phyloP scores from a whole-genome alignment of 2,797 vertebrate genomes.

The Poeciliopsis paucimaculata region DNA sequence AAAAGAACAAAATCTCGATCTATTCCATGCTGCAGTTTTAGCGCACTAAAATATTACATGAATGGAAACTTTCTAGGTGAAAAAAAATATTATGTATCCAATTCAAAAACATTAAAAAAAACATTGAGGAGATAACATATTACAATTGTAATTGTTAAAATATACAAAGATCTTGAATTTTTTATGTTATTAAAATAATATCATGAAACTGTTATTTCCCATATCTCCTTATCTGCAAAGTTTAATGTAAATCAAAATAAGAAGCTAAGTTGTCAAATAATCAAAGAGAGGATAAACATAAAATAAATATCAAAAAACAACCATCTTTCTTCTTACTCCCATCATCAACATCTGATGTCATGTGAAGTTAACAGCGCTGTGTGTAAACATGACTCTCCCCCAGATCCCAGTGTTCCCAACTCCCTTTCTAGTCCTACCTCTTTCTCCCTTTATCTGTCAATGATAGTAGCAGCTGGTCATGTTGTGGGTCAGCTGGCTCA shows the following conservation, averaged over 20 bases:
- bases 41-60: background rate
- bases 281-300: constrained; percentile 22
- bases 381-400: constrained; percentile 59
- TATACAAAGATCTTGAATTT: background rate
- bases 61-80: background rate
- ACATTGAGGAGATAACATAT: background rate
- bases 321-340: constrained; percentile 1
- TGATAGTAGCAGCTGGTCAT: constrained; percentile 30
- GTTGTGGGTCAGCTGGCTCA: constrained; percentile 52
- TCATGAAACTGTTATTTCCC: background rate
- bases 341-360: constrained; percentile 54
- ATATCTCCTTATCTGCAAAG: constrained; percentile 2
- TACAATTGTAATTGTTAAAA: background rate
- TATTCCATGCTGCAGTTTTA: background rate
- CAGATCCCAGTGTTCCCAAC: constrained; percentile 47
- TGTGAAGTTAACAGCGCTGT: constrained; percentile 62
- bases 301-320: constrained; percentile 5
- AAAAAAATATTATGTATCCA: background rate
- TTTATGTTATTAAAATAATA: background rate
- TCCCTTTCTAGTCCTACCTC: constrained; percentile 44
- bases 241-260: background rate
- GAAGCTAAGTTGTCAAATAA: background rate
- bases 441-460: constrained; percentile 33
- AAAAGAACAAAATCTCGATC: background rate
- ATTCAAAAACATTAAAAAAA: background rate